A percentile compares a stretch with the other conserved stretches of the same genome.
These are phyloP conservation scores for Neodiprion fabricii DNA, from an alignment of 1,140 invertebrate species.

Conservation along the genomic window DNA sequence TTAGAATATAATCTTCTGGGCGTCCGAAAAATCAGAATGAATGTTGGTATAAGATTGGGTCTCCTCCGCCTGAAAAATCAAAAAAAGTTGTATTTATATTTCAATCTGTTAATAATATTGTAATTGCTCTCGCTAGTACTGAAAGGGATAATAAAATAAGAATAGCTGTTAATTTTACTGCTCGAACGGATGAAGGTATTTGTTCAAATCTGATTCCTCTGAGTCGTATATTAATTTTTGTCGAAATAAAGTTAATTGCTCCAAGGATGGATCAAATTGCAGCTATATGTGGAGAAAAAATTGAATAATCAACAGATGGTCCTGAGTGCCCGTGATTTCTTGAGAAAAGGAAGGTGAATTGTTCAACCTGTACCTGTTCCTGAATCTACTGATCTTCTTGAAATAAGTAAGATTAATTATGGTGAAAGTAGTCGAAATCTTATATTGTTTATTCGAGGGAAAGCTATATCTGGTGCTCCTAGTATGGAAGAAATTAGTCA, in stretches of 20 bases:
- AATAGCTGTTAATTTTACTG: no score
- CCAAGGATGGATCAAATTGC: constrained; percentile 59
- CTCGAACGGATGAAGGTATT: constrained; percentile 22
- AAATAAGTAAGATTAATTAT: constrained; percentile 53
- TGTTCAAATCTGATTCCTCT: constrained; percentile 25
- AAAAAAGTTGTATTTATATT: constrained; percentile 18
- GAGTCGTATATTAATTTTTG: constrained; percentile 31
- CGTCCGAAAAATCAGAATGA: no score
- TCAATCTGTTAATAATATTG: not conserved
- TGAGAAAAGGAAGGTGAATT: constrained; percentile 59
- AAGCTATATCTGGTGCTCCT: constrained; percentile 65
- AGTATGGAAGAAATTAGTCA: constrained; percentile 65
- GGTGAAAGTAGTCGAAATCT: constrained; percentile 64
- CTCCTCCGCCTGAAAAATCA: constrained; percentile 11
- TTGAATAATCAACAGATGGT: no score
- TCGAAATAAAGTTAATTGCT: constrained; percentile 60
- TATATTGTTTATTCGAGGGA: constrained; percentile 67
- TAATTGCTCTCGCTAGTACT: not conserved
- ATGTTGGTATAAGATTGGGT: constrained; percentile 9
- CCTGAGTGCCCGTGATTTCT: no score
- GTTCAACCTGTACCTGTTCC: not conserved
- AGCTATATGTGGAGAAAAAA: constrained; percentile 49
- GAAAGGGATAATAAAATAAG: not conserved
- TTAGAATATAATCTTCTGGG: no score
- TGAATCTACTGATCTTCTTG: constrained; percentile 19